Conservation (phyloP, 2,113 vertebrate species). For the Lethenteron camtschaticum region DNA sequence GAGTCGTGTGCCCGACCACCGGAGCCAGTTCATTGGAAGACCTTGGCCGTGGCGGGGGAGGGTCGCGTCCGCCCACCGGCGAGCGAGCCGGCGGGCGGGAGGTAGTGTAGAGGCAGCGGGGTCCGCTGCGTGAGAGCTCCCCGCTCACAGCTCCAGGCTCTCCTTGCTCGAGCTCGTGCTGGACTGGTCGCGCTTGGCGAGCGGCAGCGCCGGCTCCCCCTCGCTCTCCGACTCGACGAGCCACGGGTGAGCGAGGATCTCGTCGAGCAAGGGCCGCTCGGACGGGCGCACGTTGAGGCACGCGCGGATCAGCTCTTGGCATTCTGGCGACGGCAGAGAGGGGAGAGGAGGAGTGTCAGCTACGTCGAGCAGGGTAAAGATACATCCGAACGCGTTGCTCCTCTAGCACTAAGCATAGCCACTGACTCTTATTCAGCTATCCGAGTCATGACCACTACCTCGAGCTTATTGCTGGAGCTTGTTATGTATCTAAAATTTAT, state of each 20-base stretch:
- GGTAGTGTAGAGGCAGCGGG: too few species aligned
- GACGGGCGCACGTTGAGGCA: constrained; percentile 82
- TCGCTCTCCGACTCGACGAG: constrained; percentile 52
- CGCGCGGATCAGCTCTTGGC: constrained; percentile 88
- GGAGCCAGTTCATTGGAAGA: too few species aligned
- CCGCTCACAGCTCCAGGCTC: constrained; percentile 29
- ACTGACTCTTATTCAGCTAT: too few species aligned
- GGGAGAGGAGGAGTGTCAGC: neutral
- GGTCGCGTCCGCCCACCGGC: too few species aligned
- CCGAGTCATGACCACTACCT: too few species aligned
- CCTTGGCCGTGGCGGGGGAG: too few species aligned
- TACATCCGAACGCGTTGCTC: neutral
- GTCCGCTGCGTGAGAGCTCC: too few species aligned
- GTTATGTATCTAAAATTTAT: too few species aligned
- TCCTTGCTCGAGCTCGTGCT: constrained; percentile 94
- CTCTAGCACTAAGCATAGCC: too few species aligned
- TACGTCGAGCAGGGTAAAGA: neutral
- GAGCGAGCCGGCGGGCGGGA: too few species aligned
- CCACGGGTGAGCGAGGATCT: constrained; percentile 83
- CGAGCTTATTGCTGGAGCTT: too few species aligned
- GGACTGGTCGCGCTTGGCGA: constrained; percentile 53
- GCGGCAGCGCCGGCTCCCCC: constrained; percentile 53
- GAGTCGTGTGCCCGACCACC: too few species aligned
- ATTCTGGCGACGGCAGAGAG: constrained; percentile 28
- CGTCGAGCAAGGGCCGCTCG: constrained; percentile 74